A percentile compares a stretch with the other conserved stretches of the same genome.
Conservation (phyloP, 2,888 invertebrate species). For the Ceramica pisi region DNA sequence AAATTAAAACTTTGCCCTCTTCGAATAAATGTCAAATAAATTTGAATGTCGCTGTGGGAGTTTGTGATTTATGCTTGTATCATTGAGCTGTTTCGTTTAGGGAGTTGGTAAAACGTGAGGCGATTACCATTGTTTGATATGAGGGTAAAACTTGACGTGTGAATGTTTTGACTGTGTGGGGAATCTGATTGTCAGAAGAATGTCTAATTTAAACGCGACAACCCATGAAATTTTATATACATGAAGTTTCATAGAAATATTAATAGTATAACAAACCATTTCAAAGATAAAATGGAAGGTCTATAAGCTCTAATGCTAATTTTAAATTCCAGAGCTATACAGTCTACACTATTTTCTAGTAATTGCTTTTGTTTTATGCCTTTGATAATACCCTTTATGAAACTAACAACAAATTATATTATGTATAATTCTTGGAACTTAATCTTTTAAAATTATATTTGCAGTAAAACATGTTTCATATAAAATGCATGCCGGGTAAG, state of each 20-base stretch:
- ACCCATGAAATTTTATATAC: too few relatives aligned
- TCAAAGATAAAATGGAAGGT: neutral
- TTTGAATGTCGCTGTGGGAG: conserved; percentile 64
- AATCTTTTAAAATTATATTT: conserved; percentile 21
- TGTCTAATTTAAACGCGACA: neutral
- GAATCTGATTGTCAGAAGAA: neutral
- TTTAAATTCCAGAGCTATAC: neutral
- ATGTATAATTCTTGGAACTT: neutral
- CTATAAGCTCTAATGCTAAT: neutral
- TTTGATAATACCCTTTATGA: conserved; percentile 3
- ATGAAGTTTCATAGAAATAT: too few relatives aligned
- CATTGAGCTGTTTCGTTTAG: conserved; percentile 58
- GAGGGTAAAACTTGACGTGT: neutral
- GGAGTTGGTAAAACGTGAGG: conserved; percentile 29
- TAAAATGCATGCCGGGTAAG: conserved; percentile 32
- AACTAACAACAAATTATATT: conserved; percentile 9
- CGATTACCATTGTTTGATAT: conserved; percentile 23
- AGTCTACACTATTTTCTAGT: neutral
- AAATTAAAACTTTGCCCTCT: conserved; percentile 68
- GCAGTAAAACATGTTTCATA: conserved; percentile 42
- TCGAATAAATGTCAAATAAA: conserved; percentile 69
- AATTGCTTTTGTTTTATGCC: neutral
- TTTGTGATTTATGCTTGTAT: conserved; percentile 64
- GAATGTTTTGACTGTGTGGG: neutral
- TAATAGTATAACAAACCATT: neutral